Evolutionary conservation across 2,797 vertebrate genomes (phyloP), one percentile per base, ranked within the genome.

Genomic region (Urocyon cinereoargenteus): DNA sequence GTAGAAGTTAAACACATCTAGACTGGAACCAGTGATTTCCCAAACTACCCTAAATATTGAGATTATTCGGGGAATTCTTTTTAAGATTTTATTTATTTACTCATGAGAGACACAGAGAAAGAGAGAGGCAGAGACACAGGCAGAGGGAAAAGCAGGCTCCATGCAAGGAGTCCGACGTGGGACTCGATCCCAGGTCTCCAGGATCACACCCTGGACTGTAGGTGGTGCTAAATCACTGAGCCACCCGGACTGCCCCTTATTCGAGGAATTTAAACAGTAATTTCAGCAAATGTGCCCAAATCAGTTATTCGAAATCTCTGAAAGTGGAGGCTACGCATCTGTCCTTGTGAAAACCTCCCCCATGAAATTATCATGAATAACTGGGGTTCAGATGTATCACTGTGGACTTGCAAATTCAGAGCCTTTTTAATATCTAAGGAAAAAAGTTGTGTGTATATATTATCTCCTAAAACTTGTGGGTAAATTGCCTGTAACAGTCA

Each of bases 361-460:
- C 0, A 7, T 75, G 11, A 26, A 34, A 57, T 72, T 49, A 6
- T 61, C 12, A 49, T 8, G 15, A 6, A 7, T 24, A 62, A 2
- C 6, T 16, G 4, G 22, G 6, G 7, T 9, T 61, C 3, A 49
- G 12, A 51, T 34, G 0, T 2, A 15, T 2, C 34, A 24, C 3
- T 22, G 51, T 24, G 31, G 19, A 73, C 8, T 61, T 83, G 68
- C 31, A 92, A 91, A 70, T 28, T 59, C 6, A 66, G 28, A 62
- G 0, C 0, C 62, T 31, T 16, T 70, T 12, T 49, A 51, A 59
- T 40, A 6, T 73, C 53, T 81, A 18, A 96, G 72, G 26, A 24
- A 84, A 84, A 59, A 87, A 26, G 6, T 10, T 59, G 15, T 70
- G 2, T 51, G 14, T 40, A 91, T 68, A 78, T 34, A 86, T 49